A percentile compares a stretch with the other conserved stretches of the same genome.
Evolutionary conservation across 2,888 invertebrate species (phyloP).

Genomic region (Seira ritae): DNA sequence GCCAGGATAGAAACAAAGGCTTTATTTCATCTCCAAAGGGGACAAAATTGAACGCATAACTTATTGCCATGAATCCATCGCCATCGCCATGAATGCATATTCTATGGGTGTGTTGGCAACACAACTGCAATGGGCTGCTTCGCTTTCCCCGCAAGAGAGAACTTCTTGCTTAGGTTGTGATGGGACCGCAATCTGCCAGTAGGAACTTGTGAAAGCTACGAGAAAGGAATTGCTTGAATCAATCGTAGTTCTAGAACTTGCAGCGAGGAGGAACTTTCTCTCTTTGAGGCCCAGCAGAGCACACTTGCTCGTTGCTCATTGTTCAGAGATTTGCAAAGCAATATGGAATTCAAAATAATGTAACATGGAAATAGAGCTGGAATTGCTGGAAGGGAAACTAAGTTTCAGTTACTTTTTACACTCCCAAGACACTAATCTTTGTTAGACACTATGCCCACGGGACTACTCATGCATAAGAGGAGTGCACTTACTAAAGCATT

Average conservation of each 20-base stretch:
- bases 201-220: not conserved
- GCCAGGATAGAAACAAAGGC: no score
- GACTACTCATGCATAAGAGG: not conserved
- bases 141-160: not conserved
- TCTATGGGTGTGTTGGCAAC: not conserved
- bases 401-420: not conserved
- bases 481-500: not conserved
- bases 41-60: no score
- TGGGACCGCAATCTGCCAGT: not conserved
- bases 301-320: not conserved
- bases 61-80: no score
- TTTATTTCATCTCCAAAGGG: no score
- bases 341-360: no score
- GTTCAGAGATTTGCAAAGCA: not conserved
- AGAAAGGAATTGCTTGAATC: not conserved
- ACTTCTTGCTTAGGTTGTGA: not conserved
- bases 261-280: constrained; percentile 29
- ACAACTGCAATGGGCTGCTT: not conserved
- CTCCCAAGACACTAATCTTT: not conserved
- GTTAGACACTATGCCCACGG: not conserved
- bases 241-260: constrained; percentile 27
- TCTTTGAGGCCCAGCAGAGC: not conserved
- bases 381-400: not conserved
- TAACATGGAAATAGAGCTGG: no score
- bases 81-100: not conserved